Percentiles rank a stretch among this genome's conserved stretches.
These are phyloP conservation scores for Halictus quadricinctus DNA, from an alignment of 2,888 invertebrate genomes.

Conservation along the genomic window DNA sequence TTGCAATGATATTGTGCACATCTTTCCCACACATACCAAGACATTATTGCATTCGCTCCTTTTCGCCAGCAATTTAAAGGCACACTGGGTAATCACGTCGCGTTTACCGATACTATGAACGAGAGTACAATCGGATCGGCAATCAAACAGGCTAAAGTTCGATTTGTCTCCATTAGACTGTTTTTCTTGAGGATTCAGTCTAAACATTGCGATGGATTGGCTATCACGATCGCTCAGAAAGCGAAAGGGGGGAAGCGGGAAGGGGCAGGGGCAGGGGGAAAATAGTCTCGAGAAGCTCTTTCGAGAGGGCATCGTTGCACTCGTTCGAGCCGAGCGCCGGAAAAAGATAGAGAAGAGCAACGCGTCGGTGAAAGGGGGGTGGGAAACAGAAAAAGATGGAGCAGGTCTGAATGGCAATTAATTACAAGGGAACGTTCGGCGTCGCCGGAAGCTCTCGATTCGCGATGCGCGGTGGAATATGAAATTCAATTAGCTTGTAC, in stretches of 20 bases:
- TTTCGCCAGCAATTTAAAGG: not conserved
- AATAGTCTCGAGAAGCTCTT: constrained; percentile 22
- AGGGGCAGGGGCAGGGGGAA: not conserved
- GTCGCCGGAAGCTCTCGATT: constrained; percentile 60
- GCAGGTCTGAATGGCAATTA: constrained; percentile 70
- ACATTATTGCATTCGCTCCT: not conserved
- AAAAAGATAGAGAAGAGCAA: constrained; percentile 21
- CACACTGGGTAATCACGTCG: not conserved
- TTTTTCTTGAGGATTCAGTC: constrained; percentile 11
- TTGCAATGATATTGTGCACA: too few relatives aligned
- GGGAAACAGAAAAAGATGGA: constrained; percentile 32
- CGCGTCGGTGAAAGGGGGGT: too few relatives aligned
- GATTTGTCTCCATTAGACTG: constrained; percentile 35
- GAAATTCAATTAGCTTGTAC: constrained; percentile 73
- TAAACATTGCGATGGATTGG: not conserved
- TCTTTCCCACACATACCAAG: too few relatives aligned
- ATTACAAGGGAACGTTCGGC: constrained; percentile 66
- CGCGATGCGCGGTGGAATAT: constrained; percentile 72
- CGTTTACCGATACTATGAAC: not conserved
- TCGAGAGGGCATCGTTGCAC: constrained; percentile 20
- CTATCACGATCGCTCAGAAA: constrained; percentile 6
- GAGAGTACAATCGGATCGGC: not conserved
- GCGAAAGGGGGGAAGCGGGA: not conserved
- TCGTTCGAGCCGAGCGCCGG: not conserved
- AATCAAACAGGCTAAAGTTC: not conserved